Evolutionary conservation across 2,797 vertebrate species (phyloP), one percentile per base, ranked within the genome.

Genomic region (Falco concolor): DNA sequence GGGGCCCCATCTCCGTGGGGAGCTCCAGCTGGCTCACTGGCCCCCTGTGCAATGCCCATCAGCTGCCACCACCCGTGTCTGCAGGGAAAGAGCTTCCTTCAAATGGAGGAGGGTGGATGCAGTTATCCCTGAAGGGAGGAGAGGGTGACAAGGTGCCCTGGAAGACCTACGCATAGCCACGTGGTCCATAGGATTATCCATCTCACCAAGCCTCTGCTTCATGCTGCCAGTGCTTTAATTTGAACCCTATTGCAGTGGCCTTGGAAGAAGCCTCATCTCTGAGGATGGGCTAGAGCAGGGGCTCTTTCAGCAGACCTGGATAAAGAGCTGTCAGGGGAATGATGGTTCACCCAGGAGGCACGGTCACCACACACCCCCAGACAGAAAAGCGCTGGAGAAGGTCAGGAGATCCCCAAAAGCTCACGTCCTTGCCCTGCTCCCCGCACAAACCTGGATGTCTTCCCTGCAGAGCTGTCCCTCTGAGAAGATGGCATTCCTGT

Each of bases 1-100:
- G 0, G 42, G 3, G 7, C 8, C 23, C 17, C 3, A 0, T 34
- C 22, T 3, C 76, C 3, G 0, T 16, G 10, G 34, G 12, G 15
- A 61, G 54, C 40, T 67, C 3, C 1, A 13, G 45, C 63, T 50
- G 38, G 38, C 60, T 76, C 40, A 7, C 30, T 44, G 52, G 7
- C 4, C 21, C 16, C 21, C 14, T 22, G 1, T 22, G 42, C 45
- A 57, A 18, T 8, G 32, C 11, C 36, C 3, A 0, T 12, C 53
- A 73, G 57, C 27, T 28, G 82, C 18, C 36, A 52, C 8, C 27
- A 27, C 42, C 14, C 16, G 6, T 59, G 34, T 44, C 57, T 81
- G 25, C 49, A 45, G 34, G 32, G 23, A 77, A 81, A 47, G 24
- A 44, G 25, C 22, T 83, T 52, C 47, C 21, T 84, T 25, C 36